These are phyloP conservation scores for Paradisaea rubra DNA, from an alignment of 2,113 vertebrate genomes.

Conservation along the genomic window DNA sequence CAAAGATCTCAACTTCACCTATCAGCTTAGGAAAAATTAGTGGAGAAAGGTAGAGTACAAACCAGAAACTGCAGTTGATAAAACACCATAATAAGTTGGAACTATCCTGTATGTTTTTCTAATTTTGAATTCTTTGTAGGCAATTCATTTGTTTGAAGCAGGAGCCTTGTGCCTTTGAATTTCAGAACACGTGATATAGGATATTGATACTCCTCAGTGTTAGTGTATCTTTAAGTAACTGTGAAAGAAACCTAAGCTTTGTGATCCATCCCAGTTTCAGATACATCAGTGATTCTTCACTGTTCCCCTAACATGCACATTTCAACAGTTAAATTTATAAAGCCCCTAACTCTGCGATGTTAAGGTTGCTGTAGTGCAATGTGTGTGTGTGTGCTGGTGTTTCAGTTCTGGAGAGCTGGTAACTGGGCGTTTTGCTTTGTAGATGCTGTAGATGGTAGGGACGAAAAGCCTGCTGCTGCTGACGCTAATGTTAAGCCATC, in stretches of 20 bases:
- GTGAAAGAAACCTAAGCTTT: not conserved
- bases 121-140: not conserved
- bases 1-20: not conserved
- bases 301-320: not conserved
- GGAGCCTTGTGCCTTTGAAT: not conserved
- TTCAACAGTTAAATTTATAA: not conserved
- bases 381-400: not conserved
- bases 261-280: not conserved
- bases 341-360: not conserved
- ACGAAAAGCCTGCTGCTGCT: constrained; percentile 81
- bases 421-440: not conserved
- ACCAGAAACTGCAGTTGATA: not conserved
- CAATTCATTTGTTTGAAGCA: not conserved
- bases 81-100: not conserved
- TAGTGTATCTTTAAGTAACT: not conserved
- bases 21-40: not conserved
- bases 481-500: constrained; percentile 84
- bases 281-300: not conserved
- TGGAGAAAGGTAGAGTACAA: not conserved
- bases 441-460: constrained; percentile 83
- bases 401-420: not conserved
- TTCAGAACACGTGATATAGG: rapidly evolving
- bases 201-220: not conserved
- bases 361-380: not conserved
- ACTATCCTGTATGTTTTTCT: not conserved